A percentile compares a stretch with the other conserved stretches of the same genome.
Evolutionary conservation across 2,797 vertebrate species (phyloP).

Genomic region (Scarus forsteni): DNA sequence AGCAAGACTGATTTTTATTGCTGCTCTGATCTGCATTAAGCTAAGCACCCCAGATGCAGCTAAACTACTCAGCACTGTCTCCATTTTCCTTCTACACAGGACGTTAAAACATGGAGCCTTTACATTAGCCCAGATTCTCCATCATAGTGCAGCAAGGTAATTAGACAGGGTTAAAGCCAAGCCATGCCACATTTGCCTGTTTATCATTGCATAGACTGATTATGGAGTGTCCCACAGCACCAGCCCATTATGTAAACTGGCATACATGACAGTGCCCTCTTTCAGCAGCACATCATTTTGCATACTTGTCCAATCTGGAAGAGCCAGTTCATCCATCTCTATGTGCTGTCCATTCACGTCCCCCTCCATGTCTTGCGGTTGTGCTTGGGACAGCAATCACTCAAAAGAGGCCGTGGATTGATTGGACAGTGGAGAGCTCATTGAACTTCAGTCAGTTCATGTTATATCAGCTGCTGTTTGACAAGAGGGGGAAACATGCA

Average conservation of each 20-base stretch:
- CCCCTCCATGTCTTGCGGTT: constrained; percentile 27
- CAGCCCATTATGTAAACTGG: constrained; percentile 11
- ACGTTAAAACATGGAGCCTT: constrained; percentile 42
- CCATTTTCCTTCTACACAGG: constrained; percentile 51
- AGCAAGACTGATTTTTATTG: background rate
- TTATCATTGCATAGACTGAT: constrained; percentile 56
- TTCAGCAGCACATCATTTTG: constrained; percentile 21
- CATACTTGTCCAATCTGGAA: constrained; percentile 40
- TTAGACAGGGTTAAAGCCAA: constrained; percentile 70
- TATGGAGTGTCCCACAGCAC: constrained; percentile 38
- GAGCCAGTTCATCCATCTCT: constrained; percentile 48
- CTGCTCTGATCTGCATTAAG: background rate
- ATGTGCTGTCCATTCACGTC: constrained; percentile 25
- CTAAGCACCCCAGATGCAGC: background rate
- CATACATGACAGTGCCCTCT: constrained; percentile 11
- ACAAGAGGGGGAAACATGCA: constrained; percentile 38
- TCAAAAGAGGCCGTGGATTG: constrained; percentile 66
- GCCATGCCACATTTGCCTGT: constrained; percentile 58
- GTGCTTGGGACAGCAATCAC: constrained; percentile 66
- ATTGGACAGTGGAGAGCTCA: constrained; percentile 56
- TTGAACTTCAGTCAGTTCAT: constrained; percentile 73
- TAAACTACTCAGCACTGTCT: constrained; percentile 39
- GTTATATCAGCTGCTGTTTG: constrained; percentile 61
- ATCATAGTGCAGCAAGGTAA: constrained; percentile 66
- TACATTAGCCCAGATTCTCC: constrained; percentile 58